Evolutionary conservation across 2,113 vertebrate genomes (phyloP), one percentile per base, ranked within the genome.

Genomic region (Lampris incognitus): DNA sequence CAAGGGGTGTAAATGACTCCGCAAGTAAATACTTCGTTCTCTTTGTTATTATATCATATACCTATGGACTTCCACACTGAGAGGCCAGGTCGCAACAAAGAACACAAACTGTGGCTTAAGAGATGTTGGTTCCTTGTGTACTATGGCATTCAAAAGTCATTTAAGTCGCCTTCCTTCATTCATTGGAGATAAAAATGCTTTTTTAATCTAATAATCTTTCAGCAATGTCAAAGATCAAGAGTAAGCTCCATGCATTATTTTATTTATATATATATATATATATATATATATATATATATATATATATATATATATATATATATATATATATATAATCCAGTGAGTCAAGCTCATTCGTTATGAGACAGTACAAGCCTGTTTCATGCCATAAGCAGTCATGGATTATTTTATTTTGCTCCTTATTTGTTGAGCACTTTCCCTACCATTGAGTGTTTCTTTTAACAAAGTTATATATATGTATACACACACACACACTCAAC

Each of bases 41-140:
- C 84, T 74, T 88, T 87, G 74, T 87, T 81, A 77, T 72, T 83
- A 85, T 80, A 86, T 83, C 87, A 86, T 66, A 88, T 66, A 72
- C 78, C 66, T 81, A 59, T 64, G 68, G 85, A 76, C 82, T 81
- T 77, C 57, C 39, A 74, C 55, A 60, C 58, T 1, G 40, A 82
- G 84, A 87, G 64, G 65, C 76, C 59, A 9, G 55, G 69, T 67
- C 54, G 64, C 40, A 9, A 85, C 85, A 90, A 91, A 88, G 88
- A 81, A 69, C 69, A n/a, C 1, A 60, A 85, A 61, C 85, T 1
- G 44, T 64, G 42, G 87, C 85, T 89, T 79, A 87, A 85, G 76
- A 79, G 72, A 80, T 82, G 85, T 69, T 39, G 61, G 70, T 66
- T 65, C 74, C 69, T 8, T 59, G 37, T 59, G 37, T 10, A 39